Percentiles rank a stretch among this genome's conserved stretches.
phyloP scores from a whole-genome alignment of 1,140 invertebrate species.

The Archivesica marissinica region DNA sequence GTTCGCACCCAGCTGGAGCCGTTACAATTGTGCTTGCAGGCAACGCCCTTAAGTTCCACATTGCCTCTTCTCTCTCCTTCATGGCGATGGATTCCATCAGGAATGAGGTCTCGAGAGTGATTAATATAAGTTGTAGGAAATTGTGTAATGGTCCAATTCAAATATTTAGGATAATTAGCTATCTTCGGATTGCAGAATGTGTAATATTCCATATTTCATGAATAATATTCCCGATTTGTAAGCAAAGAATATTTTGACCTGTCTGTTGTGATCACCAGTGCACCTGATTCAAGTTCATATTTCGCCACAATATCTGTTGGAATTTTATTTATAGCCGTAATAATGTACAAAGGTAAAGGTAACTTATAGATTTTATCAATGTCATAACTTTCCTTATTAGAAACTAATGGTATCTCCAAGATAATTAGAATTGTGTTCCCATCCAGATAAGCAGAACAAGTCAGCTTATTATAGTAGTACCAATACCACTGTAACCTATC shows the following conservation, averaged over 20 bases:
- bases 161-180: background rate
- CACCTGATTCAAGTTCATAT: background rate
- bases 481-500: too few relatives aligned
- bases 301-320: background rate
- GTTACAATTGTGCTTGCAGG: too few relatives aligned
- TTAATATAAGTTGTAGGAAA: too few relatives aligned
- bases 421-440: background rate
- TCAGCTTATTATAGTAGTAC: slow-evolving; percentile 49
- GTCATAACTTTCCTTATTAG: background rate
- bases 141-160: background rate
- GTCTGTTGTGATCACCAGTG: background rate
- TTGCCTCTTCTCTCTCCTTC: too few relatives aligned
- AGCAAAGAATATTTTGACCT: background rate
- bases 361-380: background rate
- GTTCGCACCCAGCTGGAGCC: too few relatives aligned
- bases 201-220: background rate
- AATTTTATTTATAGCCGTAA: too few relatives aligned
- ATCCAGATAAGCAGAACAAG: background rate
- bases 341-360: background rate
- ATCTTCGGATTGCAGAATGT: background rate
- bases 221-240: background rate
- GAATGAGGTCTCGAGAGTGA: too few relatives aligned
- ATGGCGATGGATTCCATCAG: too few relatives aligned
- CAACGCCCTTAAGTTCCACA: too few relatives aligned
- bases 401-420: background rate